Conservation (phyloP, 2,113 vertebrate genomes). For the Spermophilus dauricus region DNA sequence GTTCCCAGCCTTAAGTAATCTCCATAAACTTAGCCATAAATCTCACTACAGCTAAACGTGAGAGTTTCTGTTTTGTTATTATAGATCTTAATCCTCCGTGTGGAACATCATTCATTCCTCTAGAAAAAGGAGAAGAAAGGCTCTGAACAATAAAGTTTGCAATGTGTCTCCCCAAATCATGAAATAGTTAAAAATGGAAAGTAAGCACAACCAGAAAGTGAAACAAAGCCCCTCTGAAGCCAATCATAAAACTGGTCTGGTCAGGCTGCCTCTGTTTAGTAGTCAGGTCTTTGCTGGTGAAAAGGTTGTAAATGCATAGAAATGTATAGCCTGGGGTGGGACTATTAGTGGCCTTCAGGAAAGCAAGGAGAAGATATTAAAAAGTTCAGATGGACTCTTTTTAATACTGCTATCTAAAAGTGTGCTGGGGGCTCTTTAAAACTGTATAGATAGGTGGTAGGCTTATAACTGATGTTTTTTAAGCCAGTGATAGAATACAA, state of each 20-base stretch:
- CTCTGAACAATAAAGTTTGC: constrained; percentile 67
- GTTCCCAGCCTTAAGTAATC: constrained; percentile 71
- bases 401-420: constrained; percentile 38
- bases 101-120: constrained; percentile 66
- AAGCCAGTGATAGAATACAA: constrained; percentile 1
- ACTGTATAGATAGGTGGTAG: neutral
- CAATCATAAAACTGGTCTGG: constrained; percentile 56
- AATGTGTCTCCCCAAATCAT: constrained; percentile 61
- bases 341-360: constrained; percentile 67
- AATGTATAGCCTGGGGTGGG: constrained; percentile 56
- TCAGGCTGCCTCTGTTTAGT: neutral
- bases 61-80: constrained; percentile 76
- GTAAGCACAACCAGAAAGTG: constrained; percentile 58
- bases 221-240: constrained; percentile 70
- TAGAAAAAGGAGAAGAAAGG: constrained; percentile 65
- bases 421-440: constrained; percentile 2
- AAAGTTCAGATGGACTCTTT: constrained; percentile 55
- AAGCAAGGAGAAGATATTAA: constrained; percentile 51
- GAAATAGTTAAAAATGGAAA: constrained; percentile 68
- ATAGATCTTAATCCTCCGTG: constrained; percentile 74
- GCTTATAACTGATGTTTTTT: neutral
- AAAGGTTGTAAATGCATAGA: neutral
- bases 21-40: constrained; percentile 70
- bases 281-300: neutral
- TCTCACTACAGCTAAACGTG: constrained; percentile 69